Evolutionary conservation across 2,888 invertebrate species (phyloP).

Genomic region (Erebia ligea): DNA sequence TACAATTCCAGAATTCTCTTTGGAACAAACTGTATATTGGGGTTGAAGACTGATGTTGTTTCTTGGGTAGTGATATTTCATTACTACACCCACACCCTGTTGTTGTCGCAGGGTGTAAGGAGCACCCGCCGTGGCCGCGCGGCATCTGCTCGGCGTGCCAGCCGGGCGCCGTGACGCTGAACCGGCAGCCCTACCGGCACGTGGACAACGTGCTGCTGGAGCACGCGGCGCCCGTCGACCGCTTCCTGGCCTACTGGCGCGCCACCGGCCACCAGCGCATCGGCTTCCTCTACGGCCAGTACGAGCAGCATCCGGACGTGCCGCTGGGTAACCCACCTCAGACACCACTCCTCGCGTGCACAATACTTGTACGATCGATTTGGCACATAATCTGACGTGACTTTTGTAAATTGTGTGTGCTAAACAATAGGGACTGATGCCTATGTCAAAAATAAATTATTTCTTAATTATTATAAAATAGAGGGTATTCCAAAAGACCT

Average conservation of each 20-base stretch:
- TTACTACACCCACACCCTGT: not conserved
- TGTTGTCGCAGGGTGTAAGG: slow-evolving; percentile 87
- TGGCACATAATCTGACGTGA: not conserved
- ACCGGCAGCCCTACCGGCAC: slow-evolving; percentile 96
- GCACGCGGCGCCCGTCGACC: slow-evolving; percentile 96
- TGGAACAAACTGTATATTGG: too few species aligned
- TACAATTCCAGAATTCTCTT: too few species aligned
- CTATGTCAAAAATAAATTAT: too few species aligned
- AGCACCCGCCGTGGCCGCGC: slow-evolving; percentile 99
- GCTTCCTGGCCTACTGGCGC: slow-evolving; percentile 98
- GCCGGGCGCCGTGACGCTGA: slow-evolving; percentile 97
- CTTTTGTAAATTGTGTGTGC: not conserved
- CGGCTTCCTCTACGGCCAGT: slow-evolving; percentile 95
- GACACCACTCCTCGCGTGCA: not conserved
- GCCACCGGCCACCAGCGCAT: slow-evolving; percentile 96
- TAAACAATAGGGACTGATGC: not conserved
- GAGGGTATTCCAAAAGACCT: too few species aligned
- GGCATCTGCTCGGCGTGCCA: slow-evolving; percentile 99
- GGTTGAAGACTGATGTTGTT: not conserved
- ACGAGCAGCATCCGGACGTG: slow-evolving; percentile 95
- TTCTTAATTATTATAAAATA: too few species aligned
- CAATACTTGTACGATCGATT: not conserved
- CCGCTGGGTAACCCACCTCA: slow-evolving; percentile 85
- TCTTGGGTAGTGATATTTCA: too few species aligned
- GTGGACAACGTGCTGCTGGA: slow-evolving; percentile 99